Evolutionary conservation across 2,888 invertebrate species (phyloP).

Genomic region (Protophormia terraenovae): DNA sequence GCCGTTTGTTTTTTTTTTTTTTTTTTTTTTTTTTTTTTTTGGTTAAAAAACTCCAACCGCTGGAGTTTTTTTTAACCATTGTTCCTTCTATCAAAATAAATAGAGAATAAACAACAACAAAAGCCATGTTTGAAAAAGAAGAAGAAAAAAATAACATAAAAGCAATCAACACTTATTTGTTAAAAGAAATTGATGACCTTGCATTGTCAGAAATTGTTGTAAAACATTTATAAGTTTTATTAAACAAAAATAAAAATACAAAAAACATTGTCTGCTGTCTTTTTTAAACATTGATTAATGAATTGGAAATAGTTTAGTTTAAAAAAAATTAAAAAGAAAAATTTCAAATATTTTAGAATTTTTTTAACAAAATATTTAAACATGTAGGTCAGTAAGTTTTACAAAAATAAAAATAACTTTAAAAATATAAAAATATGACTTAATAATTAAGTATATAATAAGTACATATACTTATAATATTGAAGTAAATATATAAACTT

Average conservation of each 20-base stretch:
- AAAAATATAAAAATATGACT: too few relatives aligned
- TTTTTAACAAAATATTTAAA: neutral
- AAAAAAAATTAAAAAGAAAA: too few relatives aligned
- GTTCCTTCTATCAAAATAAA: neutral
- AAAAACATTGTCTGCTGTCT: too few relatives aligned
- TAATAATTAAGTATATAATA: too few relatives aligned
- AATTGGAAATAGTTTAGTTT: too few relatives aligned
- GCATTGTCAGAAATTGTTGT: constrained; percentile 18
- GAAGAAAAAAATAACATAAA: neutral
- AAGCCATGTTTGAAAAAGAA: too few relatives aligned
- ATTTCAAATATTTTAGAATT: too few relatives aligned
- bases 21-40: neutral
- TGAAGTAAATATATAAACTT: too few relatives aligned
- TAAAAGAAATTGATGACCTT: constrained; percentile 62
- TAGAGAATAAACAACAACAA: too few relatives aligned
- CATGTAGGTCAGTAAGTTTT: neutral
- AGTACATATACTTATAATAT: too few relatives aligned
- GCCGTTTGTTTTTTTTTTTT: neutral
- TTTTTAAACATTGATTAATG: constrained; percentile 18
- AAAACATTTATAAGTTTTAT: neutral
- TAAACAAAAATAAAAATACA: too few relatives aligned
- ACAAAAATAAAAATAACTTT: neutral
- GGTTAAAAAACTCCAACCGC: neutral
- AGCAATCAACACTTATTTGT: constrained; percentile 63
- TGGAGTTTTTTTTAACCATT: too few relatives aligned